Evolutionary conservation across 1,140 invertebrate genomes (phyloP).

Genomic region (Polyergus mexicanus): DNA sequence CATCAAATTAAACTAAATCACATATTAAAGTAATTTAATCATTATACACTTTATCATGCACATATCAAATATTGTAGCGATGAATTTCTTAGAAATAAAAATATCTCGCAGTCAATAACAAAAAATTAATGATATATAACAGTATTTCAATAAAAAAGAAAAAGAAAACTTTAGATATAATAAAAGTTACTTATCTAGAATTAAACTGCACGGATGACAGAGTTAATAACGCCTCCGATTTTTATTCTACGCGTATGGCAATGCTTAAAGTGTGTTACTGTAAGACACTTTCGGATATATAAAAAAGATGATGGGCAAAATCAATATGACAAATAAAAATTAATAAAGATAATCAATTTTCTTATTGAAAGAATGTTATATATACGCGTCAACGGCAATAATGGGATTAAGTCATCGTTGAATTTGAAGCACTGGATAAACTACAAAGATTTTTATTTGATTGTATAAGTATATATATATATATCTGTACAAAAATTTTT

Average conservation of each 20-base stretch:
- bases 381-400: no score
- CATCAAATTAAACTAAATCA: conserved; percentile 46
- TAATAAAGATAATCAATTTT: no score
- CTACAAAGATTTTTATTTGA: no score
- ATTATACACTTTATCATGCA: conserved; percentile 1
- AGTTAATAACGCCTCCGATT: conserved; percentile 25
- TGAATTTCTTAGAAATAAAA: conserved; percentile 38
- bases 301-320: conserved; percentile 28
- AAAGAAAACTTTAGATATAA: conserved; percentile 40
- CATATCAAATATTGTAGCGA: background rate
- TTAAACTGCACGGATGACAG: conserved; percentile 26
- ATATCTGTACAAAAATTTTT: no score
- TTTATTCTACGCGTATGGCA: conserved; percentile 46
- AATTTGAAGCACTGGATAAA: no score
- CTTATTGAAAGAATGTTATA: no score
- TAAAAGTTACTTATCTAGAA: conserved; percentile 47
- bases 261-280: conserved; percentile 56
- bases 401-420: no score
- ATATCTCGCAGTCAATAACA: conserved; percentile 35
- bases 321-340: no score
- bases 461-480: no score
- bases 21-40: conserved; percentile 40
- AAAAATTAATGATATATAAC: conserved; percentile 23
- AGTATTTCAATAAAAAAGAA: conserved; percentile 29
- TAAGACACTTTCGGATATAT: conserved; percentile 61